Evolutionary conservation across 2,113 vertebrate species (phyloP).

Genomic region (Coptodon bakossiorum): DNA sequence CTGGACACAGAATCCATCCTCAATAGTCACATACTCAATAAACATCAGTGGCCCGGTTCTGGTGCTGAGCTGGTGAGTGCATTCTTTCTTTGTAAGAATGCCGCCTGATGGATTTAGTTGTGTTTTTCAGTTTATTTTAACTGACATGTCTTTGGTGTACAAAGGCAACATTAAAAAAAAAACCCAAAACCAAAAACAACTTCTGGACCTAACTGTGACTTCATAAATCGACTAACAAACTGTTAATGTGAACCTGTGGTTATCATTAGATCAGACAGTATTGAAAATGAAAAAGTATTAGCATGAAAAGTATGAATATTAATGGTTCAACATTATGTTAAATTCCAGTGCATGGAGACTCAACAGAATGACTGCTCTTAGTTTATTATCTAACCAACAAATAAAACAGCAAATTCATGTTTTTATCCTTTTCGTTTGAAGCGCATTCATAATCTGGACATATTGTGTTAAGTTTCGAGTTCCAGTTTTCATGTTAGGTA

Average conservation of each 20-base stretch:
- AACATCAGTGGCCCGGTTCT: neutral
- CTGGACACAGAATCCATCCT: neutral
- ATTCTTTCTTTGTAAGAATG: neutral
- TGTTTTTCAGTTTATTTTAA: neutral
- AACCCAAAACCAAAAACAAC: rapidly evolving
- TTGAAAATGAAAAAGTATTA: neutral
- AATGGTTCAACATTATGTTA: neutral
- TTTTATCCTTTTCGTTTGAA: neutral
- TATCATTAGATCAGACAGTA: neutral
- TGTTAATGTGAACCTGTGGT: neutral
- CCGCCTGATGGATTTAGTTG: neutral
- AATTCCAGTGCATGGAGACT: neutral
- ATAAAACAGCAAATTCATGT: neutral
- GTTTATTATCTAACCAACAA: neutral
- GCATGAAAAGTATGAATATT: neutral
- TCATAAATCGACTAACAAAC: neutral
- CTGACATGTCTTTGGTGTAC: neutral
- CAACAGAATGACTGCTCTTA: neutral
- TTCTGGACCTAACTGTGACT: neutral
- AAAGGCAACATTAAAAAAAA: neutral
- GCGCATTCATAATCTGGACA: neutral
- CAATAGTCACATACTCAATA: neutral
- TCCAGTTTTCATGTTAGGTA: neutral
- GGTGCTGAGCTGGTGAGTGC: neutral
- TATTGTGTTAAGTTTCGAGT: neutral